Base-by-base conservation (phyloP, 2,888 invertebrate species). In the Aspidapion aeneum region DNA sequence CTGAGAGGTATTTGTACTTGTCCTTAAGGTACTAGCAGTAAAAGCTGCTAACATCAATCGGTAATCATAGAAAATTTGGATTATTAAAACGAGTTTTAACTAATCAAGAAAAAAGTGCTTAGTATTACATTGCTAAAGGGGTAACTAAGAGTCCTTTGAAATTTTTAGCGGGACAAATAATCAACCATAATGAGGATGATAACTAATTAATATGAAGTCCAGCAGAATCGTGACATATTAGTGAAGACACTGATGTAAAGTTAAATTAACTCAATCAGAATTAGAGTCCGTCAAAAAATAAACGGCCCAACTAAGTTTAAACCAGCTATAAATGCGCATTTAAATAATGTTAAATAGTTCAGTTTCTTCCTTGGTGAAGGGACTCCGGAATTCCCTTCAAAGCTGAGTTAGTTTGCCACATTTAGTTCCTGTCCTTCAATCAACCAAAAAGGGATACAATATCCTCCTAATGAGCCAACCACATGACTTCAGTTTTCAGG, bases 351-450 rank as follows among this genome's bases (percentile, higher is more conserved):
- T 0, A 22, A 65, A 21, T 60, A 62, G 20, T 62, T 60, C 65
- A 3, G 50, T 65, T 18, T 57, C 62, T 2, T 18, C 62, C 50
- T 54, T 65, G 7, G 22, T 65, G 18, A 62, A 65, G 35, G 65
- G 65, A 16, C 54, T 65, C 16, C 65, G 0, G 65, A 62, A n/a
- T 65, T 65, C 17, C 65, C 65, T 49, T 62, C n/a, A n/a, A n/a
- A n/a, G n/a, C n/a, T n/a, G n/a, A n/a, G n/a, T n/a, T n/a, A n/a
- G n/a, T n/a, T n/a, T n/a, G n/a, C n/a, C n/a, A n/a, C n/a, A n/a
- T n/a, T n/a, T n/a, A n/a, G n/a, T n/a, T n/a, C n/a, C n/a, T n/a
- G n/a, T n/a, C n/a, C n/a, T n/a, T n/a, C n/a, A n/a, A n/a, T n/a
- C n/a, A n/a, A n/a, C n/a, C n/a, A n/a, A n/a, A n/a, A n/a, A n/a